Conservation (phyloP, 2,888 invertebrate genomes). For the Morinoia aosen region DNA sequence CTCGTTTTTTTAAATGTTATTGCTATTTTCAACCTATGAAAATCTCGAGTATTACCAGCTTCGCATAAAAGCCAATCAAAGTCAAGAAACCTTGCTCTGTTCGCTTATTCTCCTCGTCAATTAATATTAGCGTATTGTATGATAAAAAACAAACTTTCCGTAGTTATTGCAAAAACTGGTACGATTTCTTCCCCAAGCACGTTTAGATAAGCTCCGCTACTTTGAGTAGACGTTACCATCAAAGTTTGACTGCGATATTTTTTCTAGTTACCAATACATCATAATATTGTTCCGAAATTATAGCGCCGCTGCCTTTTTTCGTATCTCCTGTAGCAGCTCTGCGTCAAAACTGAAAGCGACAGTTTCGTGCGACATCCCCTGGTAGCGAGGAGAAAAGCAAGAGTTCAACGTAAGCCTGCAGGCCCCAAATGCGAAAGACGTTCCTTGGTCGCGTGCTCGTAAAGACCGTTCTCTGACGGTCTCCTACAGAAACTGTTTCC, state of each 20-base stretch:
- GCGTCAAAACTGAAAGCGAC: background rate
- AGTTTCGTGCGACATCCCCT: background rate
- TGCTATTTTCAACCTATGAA: too few species aligned
- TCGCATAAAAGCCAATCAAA: too few species aligned
- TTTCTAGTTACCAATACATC: too few species aligned
- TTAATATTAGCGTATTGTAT: too few species aligned
- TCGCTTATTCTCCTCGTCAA: too few species aligned
- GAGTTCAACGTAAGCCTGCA: background rate
- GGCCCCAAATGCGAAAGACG: background rate
- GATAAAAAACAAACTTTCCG: too few species aligned
- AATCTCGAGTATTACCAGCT: too few species aligned
- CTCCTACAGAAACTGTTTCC: constrained; percentile 52
- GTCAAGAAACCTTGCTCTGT: too few species aligned
- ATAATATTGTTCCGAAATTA: background rate
- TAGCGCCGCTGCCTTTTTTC: background rate
- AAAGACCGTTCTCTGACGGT: constrained; percentile 45
- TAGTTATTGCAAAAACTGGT: background rate
- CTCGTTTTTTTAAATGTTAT: too few species aligned
- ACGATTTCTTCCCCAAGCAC: background rate
- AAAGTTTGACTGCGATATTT: too few species aligned
- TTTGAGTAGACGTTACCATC: background rate
- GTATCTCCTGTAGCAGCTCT: background rate
- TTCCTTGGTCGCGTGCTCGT: background rate
- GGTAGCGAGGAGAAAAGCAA: background rate
- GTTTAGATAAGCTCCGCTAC: background rate